Percentiles rank a stretch among this genome's conserved stretches.
phyloP scores from a whole-genome alignment of 2,113 vertebrate genomes.

The Limanda limanda region DNA sequence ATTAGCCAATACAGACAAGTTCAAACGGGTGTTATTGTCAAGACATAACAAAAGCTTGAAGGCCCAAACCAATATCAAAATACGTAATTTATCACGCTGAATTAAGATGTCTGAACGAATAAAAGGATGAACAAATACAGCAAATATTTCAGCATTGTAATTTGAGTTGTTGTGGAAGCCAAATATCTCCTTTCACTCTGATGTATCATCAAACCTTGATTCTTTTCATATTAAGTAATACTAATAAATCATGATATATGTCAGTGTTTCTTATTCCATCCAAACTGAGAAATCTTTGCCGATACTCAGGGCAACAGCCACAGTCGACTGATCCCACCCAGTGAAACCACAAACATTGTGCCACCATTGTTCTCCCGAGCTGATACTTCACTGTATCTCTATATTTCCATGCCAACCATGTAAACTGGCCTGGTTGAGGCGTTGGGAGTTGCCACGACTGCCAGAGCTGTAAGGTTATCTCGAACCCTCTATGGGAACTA shows the following conservation, averaged over 20 bases:
- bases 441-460: conserved; percentile 34
- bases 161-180: background rate
- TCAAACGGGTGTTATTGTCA: conserved; percentile 17
- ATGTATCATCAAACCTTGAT: background rate
- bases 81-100: conserved; percentile 29
- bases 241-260: background rate
- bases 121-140: background rate
- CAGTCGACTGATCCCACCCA: conserved; percentile 2
- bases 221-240: background rate
- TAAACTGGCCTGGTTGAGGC: conserved; percentile 28
- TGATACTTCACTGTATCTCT: conserved; percentile 25
- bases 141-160: background rate
- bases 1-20: conserved; percentile 17
- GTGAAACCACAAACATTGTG: background rate
- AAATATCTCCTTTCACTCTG: background rate
- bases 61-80: conserved; percentile 1
- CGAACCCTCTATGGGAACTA: conserved; percentile 45
- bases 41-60: background rate
- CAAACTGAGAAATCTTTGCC: background rate
- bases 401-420: conserved; percentile 46
- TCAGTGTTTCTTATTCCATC: background rate
- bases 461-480: conserved; percentile 58
- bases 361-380: conserved; percentile 29
- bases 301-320: background rate
- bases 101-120: background rate